Base-by-base conservation (phyloP, 2,888 invertebrate species). In the Poecilobothrus nobilitatus region DNA sequence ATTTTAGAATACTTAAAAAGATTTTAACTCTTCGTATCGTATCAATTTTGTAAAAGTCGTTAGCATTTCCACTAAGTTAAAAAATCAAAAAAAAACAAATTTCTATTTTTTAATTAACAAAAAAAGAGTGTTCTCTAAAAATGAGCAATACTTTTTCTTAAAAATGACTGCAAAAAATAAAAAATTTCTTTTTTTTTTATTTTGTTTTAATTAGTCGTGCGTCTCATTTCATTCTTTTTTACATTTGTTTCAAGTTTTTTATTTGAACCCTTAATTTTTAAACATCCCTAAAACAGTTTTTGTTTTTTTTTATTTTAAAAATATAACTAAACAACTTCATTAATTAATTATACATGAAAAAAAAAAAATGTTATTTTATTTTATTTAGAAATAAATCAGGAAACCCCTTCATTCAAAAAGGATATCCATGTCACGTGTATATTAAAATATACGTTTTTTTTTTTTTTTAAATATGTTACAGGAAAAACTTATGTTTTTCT, bases 401-500 rank as follows among this genome's bases (percentile, higher is more conserved):
- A 53, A 53, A 12, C 53, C n/a, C 53, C 15, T 27, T 27, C 27
- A 27, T 27, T 27, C 27, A 53, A 53, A 53, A 53, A 18, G 53
- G 53, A 53, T 53, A 18, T 53, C 53, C 53, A 12, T 53, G 53
- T 53, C 53, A 53, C 53, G 53, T 53, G 53, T 6, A 53, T 53
- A 53, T 18, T 18, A 12, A 53, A 8, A 12, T 37, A 37, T 37
- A 37, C 37, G 7, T 8, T 37, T 27, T 27, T 27, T 27, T 27
- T 27, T 27, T 27, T 4, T 4, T 15, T 4, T 2, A 53, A 18
- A n/a, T 53, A 53, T 18, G 53, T 15, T 53, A 4, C 53, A 53
- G 53, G 53, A 53, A 53, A 27, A 53, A 53, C 53, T 53, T 53
- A 53, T 53, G 53, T 53, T 53, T 53, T n/a, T 41, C 15, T 53